Base-by-base conservation (phyloP, 2,888 invertebrate species). In the Hypselothyrea guttata region DNA sequence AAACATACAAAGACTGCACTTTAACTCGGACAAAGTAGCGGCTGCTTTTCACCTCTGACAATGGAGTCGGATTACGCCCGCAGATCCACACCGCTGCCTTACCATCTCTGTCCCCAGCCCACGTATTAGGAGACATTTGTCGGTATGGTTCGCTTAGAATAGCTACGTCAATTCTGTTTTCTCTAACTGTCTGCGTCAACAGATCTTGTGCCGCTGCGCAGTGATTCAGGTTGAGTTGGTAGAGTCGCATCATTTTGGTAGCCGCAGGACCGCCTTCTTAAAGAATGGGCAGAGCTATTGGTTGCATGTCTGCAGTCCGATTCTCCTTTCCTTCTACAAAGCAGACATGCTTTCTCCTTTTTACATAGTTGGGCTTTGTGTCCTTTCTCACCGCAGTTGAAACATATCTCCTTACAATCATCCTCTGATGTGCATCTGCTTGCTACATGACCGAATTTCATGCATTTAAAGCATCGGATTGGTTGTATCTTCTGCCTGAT, bases 391-490 rank as follows among this genome's bases (percentile, higher is more conserved):
- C 37, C 37, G 7, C 37, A 16, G 2, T 12, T 37, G 37, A 37
- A 16, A 9, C 37, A 37, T 15, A 1, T 37, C 7, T 15, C 37
- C 16, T 8, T 18, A 12, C 5, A 16, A 7, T 16, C 37, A 1
- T 12, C 18, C 15, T 41, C 18, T 27, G 4, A 9, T 2, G 41
- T 22, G 41, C 41, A 41, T 27, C 4, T 18, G 11, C n/a, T 41
- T 7, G 41, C n/a, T 12, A 41, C 18, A 7, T 28, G 41, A 7
- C 28, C 28, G 41, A 18, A 28, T 11, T 41, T 15, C 42, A 42
- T 30, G 30, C 30, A 42, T 13, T 42, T 42, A 9, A 42, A 30
- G 15, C 42, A 30, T 8, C 30, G 13, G 9, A 42, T 2, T 9
- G 28, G 30, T 11, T 42, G 15, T 4, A 42, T 11, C 9, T 30